Base-by-base conservation (phyloP, 2,888 invertebrate species). In the Bombyx huttoni region DNA sequence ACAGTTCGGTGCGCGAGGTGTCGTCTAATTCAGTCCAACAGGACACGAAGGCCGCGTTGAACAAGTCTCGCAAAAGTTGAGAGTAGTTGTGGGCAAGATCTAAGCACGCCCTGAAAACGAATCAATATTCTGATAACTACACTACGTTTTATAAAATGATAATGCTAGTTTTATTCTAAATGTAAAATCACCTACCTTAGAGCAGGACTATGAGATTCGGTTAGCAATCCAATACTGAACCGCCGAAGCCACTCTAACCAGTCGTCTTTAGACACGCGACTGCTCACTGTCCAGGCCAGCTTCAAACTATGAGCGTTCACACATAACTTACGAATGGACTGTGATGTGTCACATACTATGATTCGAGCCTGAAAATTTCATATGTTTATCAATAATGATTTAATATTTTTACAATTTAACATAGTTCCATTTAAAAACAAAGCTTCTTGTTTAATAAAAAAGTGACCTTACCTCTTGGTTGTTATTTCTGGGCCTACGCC, bases 41-140 rank as follows among this genome's bases (percentile, higher is more conserved):
- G 0, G 98, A 98, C 8, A 99, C 98, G 78, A 99, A 99, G 0
- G 99, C 98, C 0, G 99, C 98, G 80, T 99, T 99, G 78, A 99
- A 99, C 34, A 99, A 83, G 73, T 99, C 99, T 50, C 98, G 92
- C 0, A 98, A 93, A n/a, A 99, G 88, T 68, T 98, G 98, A 0
- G 96, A 95, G 81, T 99, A 98, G 34, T 96, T 96, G 81, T 98
- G 98, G 0, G 98, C 97, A 13, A 98, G 81, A 0, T 95, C 94
- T 70, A 96, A 93, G 68, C 99, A 99, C 1, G 98, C 97, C 58
- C 97, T 90, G 73, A 24, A 24, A 24, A 24, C 24, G 24, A 24
- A 24, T n/a, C n/a, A n/a, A n/a, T n/a, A n/a, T 24, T 24, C 5
- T 24, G 24, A 24, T 24, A 24, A 24, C 24, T 24, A 24, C 5